Percentiles rank a stretch among this genome's conserved stretches.
phyloP scores from a whole-genome alignment of 2,797 vertebrate genomes.

The Manis javanica region DNA sequence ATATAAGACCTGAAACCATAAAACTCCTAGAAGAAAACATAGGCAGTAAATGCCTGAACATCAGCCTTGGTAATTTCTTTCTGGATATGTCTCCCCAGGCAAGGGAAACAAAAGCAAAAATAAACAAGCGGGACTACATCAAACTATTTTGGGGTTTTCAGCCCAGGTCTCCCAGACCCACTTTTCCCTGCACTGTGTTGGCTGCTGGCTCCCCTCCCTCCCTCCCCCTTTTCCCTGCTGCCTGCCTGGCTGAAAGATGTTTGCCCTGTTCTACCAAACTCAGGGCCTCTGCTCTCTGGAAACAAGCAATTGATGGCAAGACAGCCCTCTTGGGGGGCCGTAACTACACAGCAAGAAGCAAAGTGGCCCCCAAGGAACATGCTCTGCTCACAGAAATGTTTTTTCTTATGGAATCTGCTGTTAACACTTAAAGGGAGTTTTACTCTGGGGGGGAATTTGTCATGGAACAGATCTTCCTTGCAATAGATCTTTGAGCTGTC shows the following conservation, averaged over 20 bases:
- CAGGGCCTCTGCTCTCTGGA: constrained; percentile 44
- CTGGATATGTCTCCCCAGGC: too few relatives aligned
- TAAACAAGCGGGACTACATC: too few relatives aligned
- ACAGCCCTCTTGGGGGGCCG: constrained; percentile 24
- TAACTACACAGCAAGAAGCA: constrained; percentile 53
- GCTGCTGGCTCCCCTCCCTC: background rate
- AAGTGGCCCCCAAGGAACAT: constrained; percentile 61
- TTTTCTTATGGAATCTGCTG: constrained; percentile 70
- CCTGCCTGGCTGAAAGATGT: background rate
- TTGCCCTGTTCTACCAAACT: constrained; percentile 63
- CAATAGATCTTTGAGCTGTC: constrained; percentile 47
- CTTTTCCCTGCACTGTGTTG: background rate
- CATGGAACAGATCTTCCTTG: constrained; percentile 1
- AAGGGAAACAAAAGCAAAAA: too few relatives aligned
- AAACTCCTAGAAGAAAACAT: too few relatives aligned
- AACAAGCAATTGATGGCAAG: constrained; percentile 57
- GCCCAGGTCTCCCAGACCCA: background rate
- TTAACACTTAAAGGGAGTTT: constrained; percentile 72
- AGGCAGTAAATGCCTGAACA: too few relatives aligned
- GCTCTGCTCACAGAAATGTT: constrained; percentile 45
- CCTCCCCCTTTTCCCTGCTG: background rate
- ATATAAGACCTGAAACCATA: too few relatives aligned
- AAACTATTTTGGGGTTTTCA: background rate
- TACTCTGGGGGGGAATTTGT: constrained; percentile 61
- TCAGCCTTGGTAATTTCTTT: too few relatives aligned